Evolutionary conservation across 2,888 invertebrate genomes (phyloP).

Genomic region (Phasia obesa): DNA sequence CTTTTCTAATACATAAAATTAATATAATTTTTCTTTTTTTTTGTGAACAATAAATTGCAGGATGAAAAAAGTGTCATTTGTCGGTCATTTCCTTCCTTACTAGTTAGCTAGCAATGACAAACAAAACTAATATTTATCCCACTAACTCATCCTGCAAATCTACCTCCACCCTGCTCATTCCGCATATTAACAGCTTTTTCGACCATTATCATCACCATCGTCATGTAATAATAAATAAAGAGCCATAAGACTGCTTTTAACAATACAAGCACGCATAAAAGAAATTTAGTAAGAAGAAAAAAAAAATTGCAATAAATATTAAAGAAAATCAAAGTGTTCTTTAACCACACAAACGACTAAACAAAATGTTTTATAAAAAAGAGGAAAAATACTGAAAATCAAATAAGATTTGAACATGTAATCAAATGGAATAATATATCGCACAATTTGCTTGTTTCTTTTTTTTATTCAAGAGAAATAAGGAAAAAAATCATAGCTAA

Average conservation of each 20-base stretch:
- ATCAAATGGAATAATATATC: constrained; percentile 56
- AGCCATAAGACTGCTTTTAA: constrained; percentile 44
- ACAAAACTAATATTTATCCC: constrained; percentile 25
- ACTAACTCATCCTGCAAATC: neutral
- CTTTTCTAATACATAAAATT: too few relatives aligned
- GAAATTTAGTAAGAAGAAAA: constrained; percentile 37
- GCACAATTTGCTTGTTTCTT: neutral
- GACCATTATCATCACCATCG: constrained; percentile 17
- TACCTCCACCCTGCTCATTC: neutral
- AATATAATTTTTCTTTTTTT: too few relatives aligned
- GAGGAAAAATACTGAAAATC: constrained; percentile 2
- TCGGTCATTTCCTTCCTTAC: constrained; percentile 45
- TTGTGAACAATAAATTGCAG: neutral
- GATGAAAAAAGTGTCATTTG: constrained; percentile 10
- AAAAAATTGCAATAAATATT: neutral
- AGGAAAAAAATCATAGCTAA: constrained; percentile 29
- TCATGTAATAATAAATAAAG: constrained; percentile 8
- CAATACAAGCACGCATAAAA: constrained; percentile 58
- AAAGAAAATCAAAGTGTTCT: constrained; percentile 40
- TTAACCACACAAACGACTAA: constrained; percentile 2
- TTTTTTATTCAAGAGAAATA: constrained; percentile 8
- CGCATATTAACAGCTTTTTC: neutral
- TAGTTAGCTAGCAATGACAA: neutral
- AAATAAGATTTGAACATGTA: constrained; percentile 55
- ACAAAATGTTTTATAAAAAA: constrained; percentile 14